These are phyloP conservation scores for Bombus cullumanus DNA, from an alignment of 1,140 invertebrate species.

Conservation along the genomic window DNA sequence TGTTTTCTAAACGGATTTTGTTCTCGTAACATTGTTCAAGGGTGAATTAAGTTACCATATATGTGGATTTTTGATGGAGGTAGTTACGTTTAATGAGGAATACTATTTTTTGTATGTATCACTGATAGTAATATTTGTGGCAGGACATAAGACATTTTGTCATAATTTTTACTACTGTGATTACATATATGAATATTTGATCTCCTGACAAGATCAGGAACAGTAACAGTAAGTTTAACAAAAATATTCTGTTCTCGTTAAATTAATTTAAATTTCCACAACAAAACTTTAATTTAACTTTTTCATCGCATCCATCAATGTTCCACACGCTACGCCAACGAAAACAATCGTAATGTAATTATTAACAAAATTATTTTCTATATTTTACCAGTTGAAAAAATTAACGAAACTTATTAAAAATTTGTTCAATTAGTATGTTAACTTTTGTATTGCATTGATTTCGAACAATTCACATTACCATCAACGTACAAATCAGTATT, in stretches of 20 bases:
- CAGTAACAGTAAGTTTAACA: no score
- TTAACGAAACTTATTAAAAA: no score
- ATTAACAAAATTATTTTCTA: no score
- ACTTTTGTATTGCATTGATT: background rate
- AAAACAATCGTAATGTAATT: no score
- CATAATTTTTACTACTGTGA: background rate
- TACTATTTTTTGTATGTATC: background rate
- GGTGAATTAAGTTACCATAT: background rate
- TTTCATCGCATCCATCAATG: background rate
- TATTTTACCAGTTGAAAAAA: no score
- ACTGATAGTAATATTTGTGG: background rate
- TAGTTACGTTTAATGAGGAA: background rate
- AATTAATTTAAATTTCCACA: background rate
- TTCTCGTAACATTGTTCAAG: background rate
- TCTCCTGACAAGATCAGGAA: background rate
- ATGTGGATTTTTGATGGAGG: background rate
- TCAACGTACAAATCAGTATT: no score
- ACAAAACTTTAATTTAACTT: background rate
- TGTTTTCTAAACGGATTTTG: background rate
- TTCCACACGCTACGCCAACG: no score
- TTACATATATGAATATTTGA: background rate
- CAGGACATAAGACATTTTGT: background rate
- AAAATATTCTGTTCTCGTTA: no score
- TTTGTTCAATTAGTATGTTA: no score
- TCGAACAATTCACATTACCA: no score